phyloP scores from a whole-genome alignment of 2,888 invertebrate species.

The Branchinecta sandiegonensis region DNA sequence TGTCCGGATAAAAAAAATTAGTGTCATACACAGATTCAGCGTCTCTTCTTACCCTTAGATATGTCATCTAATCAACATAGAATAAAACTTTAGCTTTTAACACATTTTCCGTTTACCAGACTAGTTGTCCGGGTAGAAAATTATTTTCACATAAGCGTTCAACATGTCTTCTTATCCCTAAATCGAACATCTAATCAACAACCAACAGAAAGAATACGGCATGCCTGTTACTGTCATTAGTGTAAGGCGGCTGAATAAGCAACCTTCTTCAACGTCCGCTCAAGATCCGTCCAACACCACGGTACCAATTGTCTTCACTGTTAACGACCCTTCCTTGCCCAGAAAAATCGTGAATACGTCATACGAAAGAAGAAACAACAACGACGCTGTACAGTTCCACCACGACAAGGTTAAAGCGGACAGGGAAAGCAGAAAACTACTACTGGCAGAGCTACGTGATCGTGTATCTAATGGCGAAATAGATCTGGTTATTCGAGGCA shows the following conservation, averaged over 20 bases:
- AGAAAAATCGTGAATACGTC: slow-evolving; percentile 15
- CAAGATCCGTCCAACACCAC: slow-evolving; percentile 13
- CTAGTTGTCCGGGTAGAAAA: too few relatives aligned
- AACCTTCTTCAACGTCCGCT: slow-evolving; percentile 5
- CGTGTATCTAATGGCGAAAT: slow-evolving; percentile 3
- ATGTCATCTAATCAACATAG: too few relatives aligned
- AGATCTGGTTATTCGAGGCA: slow-evolving; percentile 15
- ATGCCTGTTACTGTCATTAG: neutral
- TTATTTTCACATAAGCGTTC: too few relatives aligned
- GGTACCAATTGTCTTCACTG: slow-evolving; percentile 8
- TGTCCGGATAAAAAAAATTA: too few relatives aligned
- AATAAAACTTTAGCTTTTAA: too few relatives aligned
- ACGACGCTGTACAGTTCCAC: slow-evolving; percentile 12
- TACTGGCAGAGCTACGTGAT: neutral
- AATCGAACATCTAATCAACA: too few relatives aligned
- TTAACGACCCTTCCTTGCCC: neutral
- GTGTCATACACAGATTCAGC: too few relatives aligned
- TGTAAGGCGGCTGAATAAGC: slow-evolving; percentile 11
- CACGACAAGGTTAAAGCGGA: slow-evolving; percentile 8
- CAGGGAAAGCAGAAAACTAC: slow-evolving; percentile 13
- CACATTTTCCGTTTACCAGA: too few relatives aligned
- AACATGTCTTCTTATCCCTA: too few relatives aligned
- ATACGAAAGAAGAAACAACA: slow-evolving; percentile 12
- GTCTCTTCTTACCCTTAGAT: too few relatives aligned
- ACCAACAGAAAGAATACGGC: slow-evolving; percentile 6